Evolutionary conservation across 1,140 invertebrate genomes (phyloP).

Genomic region (Riptortus pedestris): DNA sequence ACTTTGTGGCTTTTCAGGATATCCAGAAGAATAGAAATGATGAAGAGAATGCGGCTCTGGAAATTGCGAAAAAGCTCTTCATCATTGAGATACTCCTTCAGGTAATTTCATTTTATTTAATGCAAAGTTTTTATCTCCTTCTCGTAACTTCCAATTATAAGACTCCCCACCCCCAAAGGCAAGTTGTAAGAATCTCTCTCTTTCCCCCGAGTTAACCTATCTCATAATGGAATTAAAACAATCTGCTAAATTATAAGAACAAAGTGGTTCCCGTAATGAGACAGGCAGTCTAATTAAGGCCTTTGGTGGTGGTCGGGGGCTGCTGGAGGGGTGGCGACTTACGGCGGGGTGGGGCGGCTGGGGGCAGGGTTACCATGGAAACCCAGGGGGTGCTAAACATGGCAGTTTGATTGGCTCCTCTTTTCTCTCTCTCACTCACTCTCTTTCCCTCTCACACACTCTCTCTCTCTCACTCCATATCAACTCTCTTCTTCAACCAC

Average conservation of each 20-base stretch:
- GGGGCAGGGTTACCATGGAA: neutral
- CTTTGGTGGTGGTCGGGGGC: neutral
- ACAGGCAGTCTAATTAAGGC: neutral
- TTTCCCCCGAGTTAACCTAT: neutral
- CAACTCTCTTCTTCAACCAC: no score
- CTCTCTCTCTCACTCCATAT: no score
- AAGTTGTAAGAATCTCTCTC: no score
- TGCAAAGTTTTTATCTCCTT: neutral
- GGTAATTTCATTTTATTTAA: slow-evolving; percentile 3
- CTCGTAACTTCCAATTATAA: neutral
- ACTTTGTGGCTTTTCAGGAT: no score
- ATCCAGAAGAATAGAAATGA: no score
- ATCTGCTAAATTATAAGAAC: slow-evolving; percentile 8
- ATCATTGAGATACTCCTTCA: no score
- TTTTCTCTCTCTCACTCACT: no score
- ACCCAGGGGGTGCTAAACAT: neutral
- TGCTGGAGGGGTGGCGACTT: neutral
- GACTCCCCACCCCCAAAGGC: neutral
- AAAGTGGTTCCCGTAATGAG: slow-evolving; percentile 5
- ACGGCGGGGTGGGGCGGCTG: neutral
- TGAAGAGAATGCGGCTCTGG: no score
- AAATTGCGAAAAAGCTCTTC: no score
- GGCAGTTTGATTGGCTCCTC: slow-evolving; percentile 6
- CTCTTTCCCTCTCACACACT: no score
- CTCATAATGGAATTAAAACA: slow-evolving; percentile 10